These are phyloP conservation scores for Mustela nigripes DNA, from an alignment of 2,113 vertebrate genomes.

Conservation along the genomic window DNA sequence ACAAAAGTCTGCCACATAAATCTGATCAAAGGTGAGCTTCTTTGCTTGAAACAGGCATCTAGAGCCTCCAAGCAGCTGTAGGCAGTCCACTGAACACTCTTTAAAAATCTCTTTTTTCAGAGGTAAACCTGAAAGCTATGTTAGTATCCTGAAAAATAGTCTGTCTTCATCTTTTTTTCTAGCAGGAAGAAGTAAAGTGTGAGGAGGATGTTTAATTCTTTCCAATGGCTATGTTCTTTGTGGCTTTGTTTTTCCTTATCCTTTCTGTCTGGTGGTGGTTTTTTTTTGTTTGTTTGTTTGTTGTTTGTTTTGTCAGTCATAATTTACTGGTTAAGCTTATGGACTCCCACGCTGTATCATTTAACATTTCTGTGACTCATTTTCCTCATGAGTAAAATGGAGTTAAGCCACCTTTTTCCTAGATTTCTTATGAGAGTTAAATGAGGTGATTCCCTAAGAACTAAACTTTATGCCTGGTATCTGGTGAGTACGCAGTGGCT, in stretches of 20 bases:
- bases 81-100: rapidly evolving
- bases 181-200: background rate
- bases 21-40: background rate
- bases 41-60: background rate
- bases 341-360: background rate
- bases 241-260: background rate
- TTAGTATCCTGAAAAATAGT: slow-evolving; percentile 9
- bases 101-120: background rate
- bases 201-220: background rate
- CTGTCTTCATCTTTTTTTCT: background rate
- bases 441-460: background rate
- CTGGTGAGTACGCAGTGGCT: rapidly evolving
- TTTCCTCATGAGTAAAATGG: background rate
- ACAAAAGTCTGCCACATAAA: background rate
- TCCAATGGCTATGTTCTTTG: background rate
- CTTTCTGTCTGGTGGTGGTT: background rate
- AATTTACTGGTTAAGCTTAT: background rate
- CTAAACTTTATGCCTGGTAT: background rate
- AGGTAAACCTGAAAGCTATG: background rate
- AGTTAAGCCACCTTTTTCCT: background rate
- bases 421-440: background rate
- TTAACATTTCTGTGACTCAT: background rate
- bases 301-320: background rate
- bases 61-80: background rate
- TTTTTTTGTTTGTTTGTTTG: too few relatives aligned